These are phyloP conservation scores for Drosophila limbata DNA, from an alignment of 2,888 invertebrate genomes.

Conservation along the genomic window DNA sequence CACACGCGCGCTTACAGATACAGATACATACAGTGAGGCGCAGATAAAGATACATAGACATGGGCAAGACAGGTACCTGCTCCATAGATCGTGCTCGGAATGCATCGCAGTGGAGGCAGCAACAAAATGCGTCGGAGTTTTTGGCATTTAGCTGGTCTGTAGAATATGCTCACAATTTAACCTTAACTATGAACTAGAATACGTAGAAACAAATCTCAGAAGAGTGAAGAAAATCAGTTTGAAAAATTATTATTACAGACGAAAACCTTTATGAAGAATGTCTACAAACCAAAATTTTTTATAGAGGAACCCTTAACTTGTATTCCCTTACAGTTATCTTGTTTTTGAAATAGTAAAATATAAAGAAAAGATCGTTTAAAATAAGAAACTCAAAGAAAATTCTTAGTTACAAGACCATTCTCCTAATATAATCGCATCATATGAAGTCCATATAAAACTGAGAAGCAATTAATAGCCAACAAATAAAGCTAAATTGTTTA, in stretches of 20 bases:
- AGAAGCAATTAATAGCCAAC: too few relatives aligned
- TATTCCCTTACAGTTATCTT: neutral
- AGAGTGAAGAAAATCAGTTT: neutral
- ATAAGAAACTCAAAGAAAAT: too few relatives aligned
- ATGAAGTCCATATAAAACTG: too few relatives aligned
- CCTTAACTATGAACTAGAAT: conserved; percentile 21
- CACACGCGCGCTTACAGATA: conserved; percentile 24
- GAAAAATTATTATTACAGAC: neutral
- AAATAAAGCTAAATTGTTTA: neutral
- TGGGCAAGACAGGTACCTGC: conserved; percentile 76
- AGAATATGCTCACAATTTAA: conserved; percentile 52
- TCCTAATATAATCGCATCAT: too few relatives aligned
- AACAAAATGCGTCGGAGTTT: conserved; percentile 71
- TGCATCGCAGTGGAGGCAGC: conserved; percentile 54
- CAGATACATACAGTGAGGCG: conserved; percentile 5
- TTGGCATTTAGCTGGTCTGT: conserved; percentile 61
- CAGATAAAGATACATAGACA: conserved; percentile 48
- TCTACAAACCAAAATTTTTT: too few relatives aligned
- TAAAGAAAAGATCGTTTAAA: too few relatives aligned
- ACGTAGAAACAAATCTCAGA: conserved; percentile 13
- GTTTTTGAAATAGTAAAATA: neutral
- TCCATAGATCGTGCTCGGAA: conserved; percentile 51
- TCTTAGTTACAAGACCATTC: too few relatives aligned
- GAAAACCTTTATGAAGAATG: neutral
- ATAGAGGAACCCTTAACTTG: neutral